These are phyloP conservation scores for Oreochromis tanganicae DNA, from an alignment of 2,113 vertebrate genomes.

Conservation along the genomic window DNA sequence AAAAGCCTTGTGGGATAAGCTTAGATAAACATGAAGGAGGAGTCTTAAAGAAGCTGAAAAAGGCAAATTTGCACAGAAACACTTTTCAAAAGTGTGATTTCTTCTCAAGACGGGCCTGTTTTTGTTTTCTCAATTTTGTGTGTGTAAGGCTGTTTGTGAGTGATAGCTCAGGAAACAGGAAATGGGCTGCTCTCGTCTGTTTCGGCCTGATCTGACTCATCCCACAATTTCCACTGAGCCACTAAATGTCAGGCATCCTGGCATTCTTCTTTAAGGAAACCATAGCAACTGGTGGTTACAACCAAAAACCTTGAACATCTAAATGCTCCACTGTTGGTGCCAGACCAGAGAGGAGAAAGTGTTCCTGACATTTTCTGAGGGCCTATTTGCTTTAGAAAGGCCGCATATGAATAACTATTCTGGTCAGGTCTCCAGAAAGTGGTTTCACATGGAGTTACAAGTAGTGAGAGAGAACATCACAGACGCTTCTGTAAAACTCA, in stretches of 20 bases:
- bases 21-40: neutral
- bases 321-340: constrained; percentile 13
- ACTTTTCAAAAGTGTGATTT: neutral
- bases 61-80: neutral
- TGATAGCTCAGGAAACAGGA: constrained; percentile 66
- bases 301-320: constrained; percentile 42
- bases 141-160: neutral
- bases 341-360: constrained; percentile 36
- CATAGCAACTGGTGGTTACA: constrained; percentile 41
- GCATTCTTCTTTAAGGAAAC: constrained; percentile 57
- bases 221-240: constrained; percentile 55
- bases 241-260: constrained; percentile 56
- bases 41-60: neutral
- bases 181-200: constrained; percentile 57
- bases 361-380: constrained; percentile 44
- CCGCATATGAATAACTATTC: constrained; percentile 17
- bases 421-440: neutral
- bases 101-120: neutral
- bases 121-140: constrained; percentile 26
- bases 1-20: neutral
- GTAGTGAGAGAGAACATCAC: neutral
- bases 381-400: constrained; percentile 17
- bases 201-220: constrained; percentile 64
- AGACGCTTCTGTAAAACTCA: constrained; percentile 33
- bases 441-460: neutral